These are phyloP conservation scores for Melospiza melodia DNA, from an alignment of 2,113 vertebrate species.

Conservation along the genomic window DNA sequence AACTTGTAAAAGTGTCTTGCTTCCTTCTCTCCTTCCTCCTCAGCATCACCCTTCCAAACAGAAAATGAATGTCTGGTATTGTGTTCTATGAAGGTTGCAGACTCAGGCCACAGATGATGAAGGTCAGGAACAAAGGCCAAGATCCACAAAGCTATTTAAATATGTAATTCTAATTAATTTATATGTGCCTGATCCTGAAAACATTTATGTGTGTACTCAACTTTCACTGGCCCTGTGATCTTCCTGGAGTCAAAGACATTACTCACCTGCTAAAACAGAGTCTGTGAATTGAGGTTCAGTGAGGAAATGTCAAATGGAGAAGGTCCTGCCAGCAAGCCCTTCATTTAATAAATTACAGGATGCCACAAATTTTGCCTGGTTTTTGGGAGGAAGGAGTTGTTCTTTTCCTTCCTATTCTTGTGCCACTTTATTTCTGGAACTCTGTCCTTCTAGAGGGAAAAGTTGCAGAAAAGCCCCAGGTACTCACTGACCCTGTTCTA, in stretches of 20 bases:
- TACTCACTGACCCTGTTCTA: not conserved
- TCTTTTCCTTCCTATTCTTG: not conserved
- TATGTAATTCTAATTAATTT: slow-evolving; percentile 15
- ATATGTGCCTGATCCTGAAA: not conserved
- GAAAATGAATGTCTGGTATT: not conserved
- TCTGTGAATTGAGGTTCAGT: not conserved
- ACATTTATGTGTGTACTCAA: not conserved
- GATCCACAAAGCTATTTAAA: slow-evolving; percentile 39
- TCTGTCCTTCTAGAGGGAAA: not conserved
- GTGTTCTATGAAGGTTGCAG: not conserved
- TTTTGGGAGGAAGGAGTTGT: not conserved
- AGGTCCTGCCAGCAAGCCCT: not conserved
- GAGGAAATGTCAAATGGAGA: not conserved
- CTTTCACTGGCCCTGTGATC: not conserved
- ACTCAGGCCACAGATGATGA: not conserved
- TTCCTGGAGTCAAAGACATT: not conserved
- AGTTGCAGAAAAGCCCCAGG: not conserved
- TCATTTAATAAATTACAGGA: not conserved
- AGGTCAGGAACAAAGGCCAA: slow-evolving; percentile 33
- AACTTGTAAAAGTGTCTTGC: not conserved
- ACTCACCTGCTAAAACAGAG: not conserved
- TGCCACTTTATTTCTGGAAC: not conserved
- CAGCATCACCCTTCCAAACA: not conserved
- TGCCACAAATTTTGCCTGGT: not conserved
- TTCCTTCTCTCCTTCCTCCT: not conserved